Evolutionary conservation across 2,113 vertebrate genomes (phyloP).

Genomic region (Carassius gibelio): DNA sequence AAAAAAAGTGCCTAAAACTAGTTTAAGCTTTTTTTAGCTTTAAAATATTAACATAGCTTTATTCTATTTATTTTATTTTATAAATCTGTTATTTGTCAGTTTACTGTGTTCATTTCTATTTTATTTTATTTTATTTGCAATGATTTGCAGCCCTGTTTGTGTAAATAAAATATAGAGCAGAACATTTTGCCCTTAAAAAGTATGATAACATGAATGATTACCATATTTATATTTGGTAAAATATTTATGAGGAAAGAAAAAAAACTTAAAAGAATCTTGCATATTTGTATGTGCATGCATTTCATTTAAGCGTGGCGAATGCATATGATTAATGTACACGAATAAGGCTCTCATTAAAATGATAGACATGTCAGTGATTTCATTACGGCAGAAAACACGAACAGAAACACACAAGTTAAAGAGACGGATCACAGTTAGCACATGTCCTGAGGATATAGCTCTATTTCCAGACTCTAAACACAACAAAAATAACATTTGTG

Average conservation of each 20-base stretch:
- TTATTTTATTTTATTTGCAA: not conserved
- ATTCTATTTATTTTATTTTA: not conserved
- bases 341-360: not conserved
- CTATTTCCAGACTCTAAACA: constrained; percentile 12
- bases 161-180: not conserved
- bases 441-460: constrained; percentile 9
- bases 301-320: not conserved
- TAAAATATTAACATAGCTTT: not conserved
- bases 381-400: not conserved
- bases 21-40: not conserved
- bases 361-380: not conserved
- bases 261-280: not conserved
- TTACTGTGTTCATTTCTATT: not conserved
- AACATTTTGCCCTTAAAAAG: not conserved
- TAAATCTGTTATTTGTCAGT: not conserved
- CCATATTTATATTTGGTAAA: not conserved
- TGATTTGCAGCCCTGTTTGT: not conserved
- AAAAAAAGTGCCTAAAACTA: not conserved
- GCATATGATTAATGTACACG: not conserved
- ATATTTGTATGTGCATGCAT: not conserved
- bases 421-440: not conserved
- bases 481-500: constrained; percentile 14
- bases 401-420: constrained; percentile 1
- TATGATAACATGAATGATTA: not conserved
- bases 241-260: not conserved